phyloP scores from a whole-genome alignment of 2,113 vertebrate species.

The Dipodomys spectabilis region DNA sequence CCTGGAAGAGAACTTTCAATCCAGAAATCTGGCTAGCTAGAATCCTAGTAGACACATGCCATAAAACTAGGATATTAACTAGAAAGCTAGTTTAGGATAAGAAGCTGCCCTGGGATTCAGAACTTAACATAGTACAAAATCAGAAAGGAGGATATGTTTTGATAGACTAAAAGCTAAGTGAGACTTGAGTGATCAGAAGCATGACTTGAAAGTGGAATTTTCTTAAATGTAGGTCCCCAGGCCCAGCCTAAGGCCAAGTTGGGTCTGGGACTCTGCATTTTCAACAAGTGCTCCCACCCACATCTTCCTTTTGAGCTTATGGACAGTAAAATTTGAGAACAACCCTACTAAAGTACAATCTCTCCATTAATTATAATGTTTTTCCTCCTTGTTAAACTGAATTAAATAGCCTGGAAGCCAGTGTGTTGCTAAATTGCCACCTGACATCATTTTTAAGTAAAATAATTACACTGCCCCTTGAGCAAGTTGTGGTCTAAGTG shows the following conservation, averaged over 20 bases:
- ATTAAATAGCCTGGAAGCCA: slow-evolving; percentile 75
- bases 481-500: slow-evolving; percentile 66
- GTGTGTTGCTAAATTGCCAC: slow-evolving; percentile 77
- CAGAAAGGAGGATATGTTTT: background rate
- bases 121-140: background rate
- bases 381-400: slow-evolving; percentile 75
- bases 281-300: background rate
- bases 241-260: background rate
- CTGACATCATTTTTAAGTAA: slow-evolving; percentile 81
- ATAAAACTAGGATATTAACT: background rate
- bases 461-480: slow-evolving; percentile 71
- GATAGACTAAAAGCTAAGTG: background rate
- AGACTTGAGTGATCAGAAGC: background rate
- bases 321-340: slow-evolving; percentile 38
- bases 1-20: background rate
- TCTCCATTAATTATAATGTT: slow-evolving; percentile 76
- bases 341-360: slow-evolving; percentile 57
- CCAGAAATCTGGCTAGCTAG: background rate
- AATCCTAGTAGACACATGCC: background rate
- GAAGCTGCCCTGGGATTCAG: background rate
- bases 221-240: slow-evolving; percentile 12
- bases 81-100: background rate
- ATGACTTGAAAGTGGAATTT: background rate
- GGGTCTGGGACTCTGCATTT: background rate
- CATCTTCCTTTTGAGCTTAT: background rate